Conservation (phyloP, 2,888 invertebrate species). For the Aphidoletes aphidimyza region DNA sequence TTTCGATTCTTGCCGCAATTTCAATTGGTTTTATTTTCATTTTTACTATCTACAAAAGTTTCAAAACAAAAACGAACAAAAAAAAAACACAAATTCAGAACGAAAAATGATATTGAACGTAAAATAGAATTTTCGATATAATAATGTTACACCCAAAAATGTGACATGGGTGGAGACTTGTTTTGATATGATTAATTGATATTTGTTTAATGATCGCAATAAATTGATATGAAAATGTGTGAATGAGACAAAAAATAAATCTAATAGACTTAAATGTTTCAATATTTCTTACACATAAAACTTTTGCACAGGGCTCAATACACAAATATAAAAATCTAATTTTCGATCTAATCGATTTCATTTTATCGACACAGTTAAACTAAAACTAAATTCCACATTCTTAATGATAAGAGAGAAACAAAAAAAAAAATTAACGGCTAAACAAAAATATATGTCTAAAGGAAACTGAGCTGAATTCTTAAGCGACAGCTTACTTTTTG, state of each 20-base stretch:
- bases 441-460: not conserved
- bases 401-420: not conserved
- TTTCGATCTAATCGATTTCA: constrained; percentile 32
- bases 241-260: not conserved
- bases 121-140: not conserved
- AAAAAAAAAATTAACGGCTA: not conserved
- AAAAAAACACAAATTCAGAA: not conserved
- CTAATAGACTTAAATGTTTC: not conserved
- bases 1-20: not conserved
- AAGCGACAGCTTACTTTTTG: constrained; percentile 21
- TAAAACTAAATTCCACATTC: constrained; percentile 3
- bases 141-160: constrained; percentile 5
- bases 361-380: not conserved
- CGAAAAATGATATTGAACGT: not conserved
- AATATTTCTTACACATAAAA: not conserved
- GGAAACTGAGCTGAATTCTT: not conserved
- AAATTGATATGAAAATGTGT: too few relatives aligned
- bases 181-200: constrained; percentile 43
- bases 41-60: constrained; percentile 21
- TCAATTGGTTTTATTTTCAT: not conserved
- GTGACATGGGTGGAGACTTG: not conserved
- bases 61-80: not conserved
- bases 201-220: constrained; percentile 16
- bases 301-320: constrained; percentile 18
- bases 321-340: not conserved